phyloP scores from a whole-genome alignment of 2,113 vertebrate species.

The Scartelaos histophorus region DNA sequence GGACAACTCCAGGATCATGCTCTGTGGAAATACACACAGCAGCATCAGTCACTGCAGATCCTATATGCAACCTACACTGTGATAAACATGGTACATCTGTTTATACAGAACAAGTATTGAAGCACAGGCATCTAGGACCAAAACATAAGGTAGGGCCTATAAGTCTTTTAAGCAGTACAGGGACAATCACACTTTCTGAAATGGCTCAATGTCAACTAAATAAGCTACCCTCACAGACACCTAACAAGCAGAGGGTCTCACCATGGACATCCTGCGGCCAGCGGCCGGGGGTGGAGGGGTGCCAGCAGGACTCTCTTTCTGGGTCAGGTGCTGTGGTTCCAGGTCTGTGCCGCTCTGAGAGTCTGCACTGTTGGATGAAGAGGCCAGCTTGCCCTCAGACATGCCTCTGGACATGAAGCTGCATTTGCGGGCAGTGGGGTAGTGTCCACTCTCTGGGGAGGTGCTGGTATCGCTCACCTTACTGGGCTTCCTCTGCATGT shows the following conservation, averaged over 20 bases:
- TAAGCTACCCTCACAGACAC: neutral
- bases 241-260: conserved; percentile 56
- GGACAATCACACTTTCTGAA: neutral
- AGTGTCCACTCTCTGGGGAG: conserved; percentile 77
- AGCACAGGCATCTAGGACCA: neutral
- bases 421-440: conserved; percentile 73
- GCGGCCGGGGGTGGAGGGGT: conserved; percentile 75
- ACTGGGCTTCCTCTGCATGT: conserved; percentile 73
- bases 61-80: neutral
- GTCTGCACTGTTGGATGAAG: conserved; percentile 71
- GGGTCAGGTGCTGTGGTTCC: conserved; percentile 65
- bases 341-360: conserved; percentile 71
- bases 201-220: neutral
- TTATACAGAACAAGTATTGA: neutral
- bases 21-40: conserved; percentile 74
- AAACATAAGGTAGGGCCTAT: neutral
- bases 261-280: conserved; percentile 88
- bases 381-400: conserved; percentile 76
- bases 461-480: conserved; percentile 76
- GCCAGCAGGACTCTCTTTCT: conserved; percentile 70
- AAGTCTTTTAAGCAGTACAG: neutral
- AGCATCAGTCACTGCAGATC: neutral
- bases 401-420: conserved; percentile 85
- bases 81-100: neutral
- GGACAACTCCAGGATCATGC: conserved; percentile 92